Conservation (phyloP, 2,113 vertebrate genomes). For the Corythaixoides concolor region DNA sequence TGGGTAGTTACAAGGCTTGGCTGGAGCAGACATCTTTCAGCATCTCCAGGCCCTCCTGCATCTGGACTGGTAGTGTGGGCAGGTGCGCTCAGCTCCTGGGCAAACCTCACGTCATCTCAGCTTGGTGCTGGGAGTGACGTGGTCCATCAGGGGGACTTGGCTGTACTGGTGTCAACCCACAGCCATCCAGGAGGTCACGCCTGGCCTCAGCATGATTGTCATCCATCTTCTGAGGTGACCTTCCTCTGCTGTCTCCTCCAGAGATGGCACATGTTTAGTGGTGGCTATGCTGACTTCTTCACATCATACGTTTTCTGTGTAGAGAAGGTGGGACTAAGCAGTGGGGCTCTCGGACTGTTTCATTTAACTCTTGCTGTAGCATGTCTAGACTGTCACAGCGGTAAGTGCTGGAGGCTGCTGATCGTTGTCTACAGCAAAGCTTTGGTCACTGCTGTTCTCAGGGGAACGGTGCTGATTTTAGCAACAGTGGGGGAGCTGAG, state of each 20-base stretch:
- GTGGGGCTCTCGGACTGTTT: neutral
- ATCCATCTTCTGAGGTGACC: neutral
- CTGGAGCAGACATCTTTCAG: neutral
- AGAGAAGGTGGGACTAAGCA: neutral
- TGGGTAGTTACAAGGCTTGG: neutral
- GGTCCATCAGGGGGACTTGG: neutral
- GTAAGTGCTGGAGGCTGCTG: neutral
- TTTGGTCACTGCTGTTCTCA: neutral
- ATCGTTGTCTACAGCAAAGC: neutral
- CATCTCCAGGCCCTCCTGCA: neutral
- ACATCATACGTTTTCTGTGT: rapidly evolving
- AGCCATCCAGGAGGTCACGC: neutral
- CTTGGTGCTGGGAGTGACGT: neutral
- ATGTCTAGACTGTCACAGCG: neutral
- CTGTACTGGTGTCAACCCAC: neutral
- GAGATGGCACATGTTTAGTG: rapidly evolving
- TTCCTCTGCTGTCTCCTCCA: neutral
- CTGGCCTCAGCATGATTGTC: rapidly evolving
- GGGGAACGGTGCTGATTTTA: neutral
- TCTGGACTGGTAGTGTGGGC: neutral
- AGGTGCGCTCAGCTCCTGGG: rapidly evolving
- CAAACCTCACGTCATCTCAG: neutral
- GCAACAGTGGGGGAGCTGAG: neutral
- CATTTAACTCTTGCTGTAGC: neutral
- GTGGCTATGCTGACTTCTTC: neutral